A percentile compares a stretch with the other conserved stretches of the same genome.
These are phyloP conservation scores for Osmoderma eremita DNA, from an alignment of 2,888 invertebrate species.

Conservation along the genomic window DNA sequence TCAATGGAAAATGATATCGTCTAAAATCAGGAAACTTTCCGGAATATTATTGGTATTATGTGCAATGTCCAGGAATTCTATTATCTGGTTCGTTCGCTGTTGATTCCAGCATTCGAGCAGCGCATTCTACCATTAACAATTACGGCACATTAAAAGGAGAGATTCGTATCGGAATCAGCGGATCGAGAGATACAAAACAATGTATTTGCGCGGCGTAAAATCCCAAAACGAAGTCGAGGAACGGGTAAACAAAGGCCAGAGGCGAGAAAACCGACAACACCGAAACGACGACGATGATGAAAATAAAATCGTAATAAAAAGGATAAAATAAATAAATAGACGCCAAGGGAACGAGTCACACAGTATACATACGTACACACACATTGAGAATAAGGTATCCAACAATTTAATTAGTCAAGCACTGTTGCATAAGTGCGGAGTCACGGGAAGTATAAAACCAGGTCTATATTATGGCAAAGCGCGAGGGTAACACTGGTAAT, in stretches of 20 bases:
- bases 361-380: constrained; percentile 4
- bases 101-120: background rate
- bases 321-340: constrained; percentile 6
- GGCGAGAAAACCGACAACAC: background rate
- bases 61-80: background rate
- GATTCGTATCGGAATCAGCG: constrained; percentile 16
- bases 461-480: constrained; percentile 38
- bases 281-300: constrained; percentile 23
- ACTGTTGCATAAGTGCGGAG: constrained; percentile 47
- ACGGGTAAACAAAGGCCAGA: background rate
- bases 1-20: no score
- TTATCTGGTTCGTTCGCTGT: background rate
- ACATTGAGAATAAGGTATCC: constrained; percentile 37
- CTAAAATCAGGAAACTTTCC: background rate
- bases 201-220: constrained; percentile 3
- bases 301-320: constrained; percentile 32
- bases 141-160: constrained; percentile 10
- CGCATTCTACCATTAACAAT: constrained; percentile 17
- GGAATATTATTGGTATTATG: background rate
- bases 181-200: constrained; percentile 18
- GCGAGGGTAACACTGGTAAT: constrained; percentile 60
- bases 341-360: background rate
- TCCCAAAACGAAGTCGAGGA: constrained; percentile 2
- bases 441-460: constrained; percentile 43
- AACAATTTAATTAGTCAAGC: constrained; percentile 47